Conservation (phyloP, 2,113 vertebrate species). For the Oriolus oriolus region DNA sequence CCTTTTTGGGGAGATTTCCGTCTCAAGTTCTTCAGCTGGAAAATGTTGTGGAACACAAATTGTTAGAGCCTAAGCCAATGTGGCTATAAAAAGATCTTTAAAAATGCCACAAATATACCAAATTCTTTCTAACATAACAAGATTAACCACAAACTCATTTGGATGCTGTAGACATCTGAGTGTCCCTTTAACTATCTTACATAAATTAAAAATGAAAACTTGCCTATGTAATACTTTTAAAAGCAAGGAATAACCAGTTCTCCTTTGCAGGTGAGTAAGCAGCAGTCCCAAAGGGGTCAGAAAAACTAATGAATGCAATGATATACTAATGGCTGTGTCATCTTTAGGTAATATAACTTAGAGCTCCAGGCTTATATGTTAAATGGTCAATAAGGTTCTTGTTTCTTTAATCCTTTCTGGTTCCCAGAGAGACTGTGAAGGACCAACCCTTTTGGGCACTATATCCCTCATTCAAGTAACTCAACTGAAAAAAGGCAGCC, state of each 20-base stretch:
- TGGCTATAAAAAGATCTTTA: neutral
- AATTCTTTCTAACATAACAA: neutral
- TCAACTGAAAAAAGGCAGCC: neutral
- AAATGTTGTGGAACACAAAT: neutral
- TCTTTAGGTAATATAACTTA: neutral
- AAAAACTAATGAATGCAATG: neutral
- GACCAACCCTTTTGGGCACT: neutral
- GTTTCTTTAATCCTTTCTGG: neutral
- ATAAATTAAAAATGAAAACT: neutral
- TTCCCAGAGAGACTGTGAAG: neutral
- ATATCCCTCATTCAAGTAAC: neutral
- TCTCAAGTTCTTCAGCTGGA: neutral
- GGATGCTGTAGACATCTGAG: neutral
- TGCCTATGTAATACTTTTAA: neutral
- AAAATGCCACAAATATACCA: neutral
- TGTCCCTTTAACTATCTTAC: neutral
- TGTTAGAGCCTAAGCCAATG: neutral
- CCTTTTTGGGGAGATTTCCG: neutral
- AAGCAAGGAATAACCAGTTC: neutral
- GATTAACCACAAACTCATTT: neutral
- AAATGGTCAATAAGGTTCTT: neutral
- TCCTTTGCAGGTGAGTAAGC: neutral
- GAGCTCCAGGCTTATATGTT: neutral
- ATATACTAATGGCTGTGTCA: neutral
- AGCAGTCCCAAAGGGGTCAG: neutral